Percentiles rank a stretch among this genome's conserved stretches.
Evolutionary conservation across 2,888 invertebrate species (phyloP).

Genomic region (Synanthedon vespiformis): DNA sequence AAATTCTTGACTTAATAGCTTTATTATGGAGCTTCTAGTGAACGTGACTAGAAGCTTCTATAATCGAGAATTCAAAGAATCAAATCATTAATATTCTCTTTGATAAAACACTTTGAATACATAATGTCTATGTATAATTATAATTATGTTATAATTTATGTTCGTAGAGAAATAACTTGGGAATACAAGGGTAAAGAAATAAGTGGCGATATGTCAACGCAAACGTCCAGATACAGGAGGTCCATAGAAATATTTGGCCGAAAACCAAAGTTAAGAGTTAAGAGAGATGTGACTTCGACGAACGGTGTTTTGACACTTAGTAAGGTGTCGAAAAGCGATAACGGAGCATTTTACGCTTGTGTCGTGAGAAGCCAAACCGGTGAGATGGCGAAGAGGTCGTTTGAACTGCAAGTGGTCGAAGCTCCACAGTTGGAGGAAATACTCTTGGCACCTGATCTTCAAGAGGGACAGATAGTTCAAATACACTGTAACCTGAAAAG

Average conservation of each 20-base stretch:
- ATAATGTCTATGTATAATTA: too few species aligned
- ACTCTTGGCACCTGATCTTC: constrained; percentile 80
- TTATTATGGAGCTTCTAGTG: too few species aligned
- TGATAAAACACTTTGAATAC: too few species aligned
- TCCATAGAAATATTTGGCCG: constrained; percentile 55
- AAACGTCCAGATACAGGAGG: constrained; percentile 42
- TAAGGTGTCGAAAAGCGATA: constrained; percentile 73
- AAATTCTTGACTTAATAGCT: too few species aligned
- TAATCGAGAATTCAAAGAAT: too few species aligned
- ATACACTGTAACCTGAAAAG: constrained; percentile 84
- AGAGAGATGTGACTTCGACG: constrained; percentile 36
- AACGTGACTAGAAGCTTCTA: too few species aligned
- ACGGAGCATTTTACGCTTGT: constrained; percentile 83
- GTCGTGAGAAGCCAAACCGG: constrained; percentile 80
- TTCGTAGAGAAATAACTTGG: constrained; percentile 61
- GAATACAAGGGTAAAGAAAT: constrained; percentile 62
- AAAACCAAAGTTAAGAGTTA: constrained; percentile 59
- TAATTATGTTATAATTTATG: not conserved
- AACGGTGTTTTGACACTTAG: constrained; percentile 72
- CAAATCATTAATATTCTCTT: too few species aligned
- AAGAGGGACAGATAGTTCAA: constrained; percentile 86
- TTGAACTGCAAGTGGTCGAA: constrained; percentile 77
- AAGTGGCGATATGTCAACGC: constrained; percentile 29
- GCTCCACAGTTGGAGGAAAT: constrained; percentile 89
- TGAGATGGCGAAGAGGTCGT: constrained; percentile 79